Evolutionary conservation across 2,888 invertebrate species (phyloP).

Genomic region (Brachypalpus laphriformis): DNA sequence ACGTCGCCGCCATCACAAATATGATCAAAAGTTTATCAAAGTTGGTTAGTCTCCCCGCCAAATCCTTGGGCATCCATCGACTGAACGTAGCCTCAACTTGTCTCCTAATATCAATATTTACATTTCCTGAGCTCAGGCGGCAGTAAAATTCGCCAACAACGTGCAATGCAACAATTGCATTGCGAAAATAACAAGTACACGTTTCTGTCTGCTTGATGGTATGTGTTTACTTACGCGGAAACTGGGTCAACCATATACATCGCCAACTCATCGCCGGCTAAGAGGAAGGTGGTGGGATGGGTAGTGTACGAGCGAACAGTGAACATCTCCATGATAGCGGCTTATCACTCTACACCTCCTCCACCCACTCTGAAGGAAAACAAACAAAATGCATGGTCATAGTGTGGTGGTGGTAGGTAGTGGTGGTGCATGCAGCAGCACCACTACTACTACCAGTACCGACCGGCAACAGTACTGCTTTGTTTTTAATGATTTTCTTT

Average conservation of each 20-base stretch:
- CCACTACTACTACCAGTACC: conserved; percentile 7
- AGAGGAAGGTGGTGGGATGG: conserved; percentile 28
- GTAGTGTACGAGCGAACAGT: background rate
- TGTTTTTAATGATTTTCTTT: conserved; percentile 67
- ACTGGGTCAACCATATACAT: conserved; percentile 67
- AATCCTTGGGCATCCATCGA: conserved; percentile 1
- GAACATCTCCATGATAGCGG: conserved; percentile 44
- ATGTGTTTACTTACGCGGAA: conserved; percentile 42
- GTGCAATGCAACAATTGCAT: conserved; percentile 59
- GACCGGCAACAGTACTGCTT: conserved; percentile 61
- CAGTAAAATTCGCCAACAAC: conserved; percentile 41
- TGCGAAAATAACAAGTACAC: conserved; percentile 54
- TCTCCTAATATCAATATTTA: conserved; percentile 49
- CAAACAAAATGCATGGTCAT: conserved; percentile 34
- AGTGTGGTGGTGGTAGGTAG: background rate
- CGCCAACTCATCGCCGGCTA: conserved; percentile 10
- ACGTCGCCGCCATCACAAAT: background rate
- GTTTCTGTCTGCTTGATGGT: background rate
- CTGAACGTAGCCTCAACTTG: conserved; percentile 42
- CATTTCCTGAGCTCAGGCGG: conserved; percentile 42
- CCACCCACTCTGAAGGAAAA: conserved; percentile 59
- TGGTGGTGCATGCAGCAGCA: conserved; percentile 21
- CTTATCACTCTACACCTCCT: conserved; percentile 54
- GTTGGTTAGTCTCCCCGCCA: background rate
- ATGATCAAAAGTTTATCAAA: conserved; percentile 17